Evolutionary conservation across 1,140 invertebrate genomes (phyloP).

Genomic region (Panulirus ornatus): DNA sequence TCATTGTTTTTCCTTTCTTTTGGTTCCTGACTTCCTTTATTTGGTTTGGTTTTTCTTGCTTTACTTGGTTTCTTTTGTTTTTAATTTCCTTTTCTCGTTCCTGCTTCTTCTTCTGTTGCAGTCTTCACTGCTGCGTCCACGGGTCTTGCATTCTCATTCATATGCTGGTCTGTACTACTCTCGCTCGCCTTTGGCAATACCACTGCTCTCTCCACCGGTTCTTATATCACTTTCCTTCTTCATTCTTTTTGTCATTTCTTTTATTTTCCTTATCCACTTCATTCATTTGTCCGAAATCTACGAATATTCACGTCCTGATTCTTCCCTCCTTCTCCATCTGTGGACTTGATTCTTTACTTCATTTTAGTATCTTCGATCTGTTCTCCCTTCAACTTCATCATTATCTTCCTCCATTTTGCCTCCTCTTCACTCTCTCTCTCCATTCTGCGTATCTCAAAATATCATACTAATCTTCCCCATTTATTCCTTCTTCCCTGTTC

Average conservation of each 20-base stretch:
- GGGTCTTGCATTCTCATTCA: too few relatives aligned
- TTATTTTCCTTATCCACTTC: too few relatives aligned
- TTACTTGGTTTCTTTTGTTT: neutral
- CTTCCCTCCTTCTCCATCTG: too few relatives aligned
- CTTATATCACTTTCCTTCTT: neutral
- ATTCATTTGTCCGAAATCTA: too few relatives aligned
- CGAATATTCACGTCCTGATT: too few relatives aligned
- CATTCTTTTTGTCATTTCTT: too few relatives aligned
- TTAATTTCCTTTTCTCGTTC: neutral
- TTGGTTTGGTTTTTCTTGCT: neutral
- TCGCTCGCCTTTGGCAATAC: neutral
- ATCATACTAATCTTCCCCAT: too few relatives aligned
- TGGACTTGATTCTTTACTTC: too few relatives aligned
- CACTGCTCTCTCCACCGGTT: neutral
- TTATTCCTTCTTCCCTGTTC: too few relatives aligned
- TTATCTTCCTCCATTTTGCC: neutral
- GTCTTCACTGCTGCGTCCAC: neutral
- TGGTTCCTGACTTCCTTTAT: neutral
- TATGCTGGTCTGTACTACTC: too few relatives aligned
- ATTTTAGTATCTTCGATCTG: too few relatives aligned
- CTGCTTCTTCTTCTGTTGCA: neutral
- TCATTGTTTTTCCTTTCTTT: neutral
- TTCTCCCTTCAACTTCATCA: neutral
- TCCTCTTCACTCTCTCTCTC: neutral
- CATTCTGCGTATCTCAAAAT: neutral